Evolutionary conservation across 2,888 invertebrate genomes (phyloP).

Genomic region (Synanthedon andrenaeformis): DNA sequence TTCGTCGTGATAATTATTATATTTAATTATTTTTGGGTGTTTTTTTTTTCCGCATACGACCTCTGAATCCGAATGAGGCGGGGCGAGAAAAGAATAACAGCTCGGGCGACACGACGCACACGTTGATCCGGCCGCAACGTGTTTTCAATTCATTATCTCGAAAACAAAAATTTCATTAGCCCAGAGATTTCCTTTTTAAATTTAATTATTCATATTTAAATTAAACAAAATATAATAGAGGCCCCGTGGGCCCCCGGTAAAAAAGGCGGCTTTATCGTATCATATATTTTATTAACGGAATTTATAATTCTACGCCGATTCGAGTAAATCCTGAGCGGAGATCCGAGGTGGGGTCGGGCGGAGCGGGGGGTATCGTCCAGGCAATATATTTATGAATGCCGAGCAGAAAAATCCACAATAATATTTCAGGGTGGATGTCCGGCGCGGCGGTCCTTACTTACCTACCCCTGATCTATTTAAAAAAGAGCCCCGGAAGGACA

Average conservation of each 20-base stretch:
- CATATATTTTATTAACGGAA: conserved; percentile 68
- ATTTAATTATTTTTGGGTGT: conserved; percentile 32
- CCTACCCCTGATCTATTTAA: conserved; percentile 68
- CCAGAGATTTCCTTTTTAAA: conserved; percentile 67
- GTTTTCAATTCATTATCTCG: conserved; percentile 71
- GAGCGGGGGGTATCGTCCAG: conserved; percentile 20
- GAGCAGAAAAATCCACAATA: conserved; percentile 71
- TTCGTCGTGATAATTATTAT: conserved; percentile 58
- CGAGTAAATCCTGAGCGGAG: conserved; percentile 43
- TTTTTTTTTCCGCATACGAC: conserved; percentile 47
- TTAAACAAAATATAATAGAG: conserved; percentile 71
- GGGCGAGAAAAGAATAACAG: conserved; percentile 59
- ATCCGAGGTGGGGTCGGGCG: conserved; percentile 4
- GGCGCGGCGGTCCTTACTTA: conserved; percentile 54
- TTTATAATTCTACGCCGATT: conserved; percentile 68
- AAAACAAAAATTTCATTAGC: conserved; percentile 70
- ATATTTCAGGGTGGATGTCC: conserved; percentile 65
- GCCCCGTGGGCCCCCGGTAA: conserved; percentile 38
- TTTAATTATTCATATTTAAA: conserved; percentile 71
- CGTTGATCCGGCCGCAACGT: conserved; percentile 29
- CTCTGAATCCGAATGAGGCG: conserved; percentile 59
- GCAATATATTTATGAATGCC: conserved; percentile 68
- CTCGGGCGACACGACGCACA: conserved; percentile 29
- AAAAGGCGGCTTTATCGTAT: conserved; percentile 64
- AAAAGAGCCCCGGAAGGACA: conserved; percentile 68